phyloP scores from a whole-genome alignment of 2,888 invertebrate genomes.

The Meliscaeva auricollis region DNA sequence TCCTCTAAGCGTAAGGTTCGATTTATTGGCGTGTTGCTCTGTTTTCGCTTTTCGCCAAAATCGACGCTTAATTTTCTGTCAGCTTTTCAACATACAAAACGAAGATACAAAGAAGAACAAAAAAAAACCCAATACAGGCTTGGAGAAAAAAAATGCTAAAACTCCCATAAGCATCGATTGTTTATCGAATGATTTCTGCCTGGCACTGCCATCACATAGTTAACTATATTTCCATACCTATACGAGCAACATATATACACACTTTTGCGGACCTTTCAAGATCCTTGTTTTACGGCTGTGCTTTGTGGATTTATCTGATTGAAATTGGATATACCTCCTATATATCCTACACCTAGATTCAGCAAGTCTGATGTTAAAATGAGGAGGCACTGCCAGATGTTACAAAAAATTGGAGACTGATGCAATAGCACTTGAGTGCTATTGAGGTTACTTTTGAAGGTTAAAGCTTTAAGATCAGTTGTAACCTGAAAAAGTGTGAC shows the following conservation, averaged over 20 bases:
- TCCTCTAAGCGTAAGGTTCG: conserved; percentile 36
- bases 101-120: conserved; percentile 23
- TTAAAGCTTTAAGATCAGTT: too few relatives aligned
- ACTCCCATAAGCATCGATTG: conserved; percentile 69
- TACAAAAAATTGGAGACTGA: not conserved
- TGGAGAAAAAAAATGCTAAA: conserved; percentile 23
- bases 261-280: conserved; percentile 9
- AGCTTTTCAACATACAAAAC: conserved; percentile 70
- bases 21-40: conserved; percentile 70
- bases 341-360: not conserved
- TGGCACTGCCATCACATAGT: conserved; percentile 36
- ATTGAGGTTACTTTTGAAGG: too few relatives aligned
- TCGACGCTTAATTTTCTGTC: conserved; percentile 75
- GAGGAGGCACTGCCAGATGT: not conserved
- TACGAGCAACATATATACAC: not conserved
- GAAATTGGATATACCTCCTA: conserved; percentile 52
- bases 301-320: conserved; percentile 63
- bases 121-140: conserved; percentile 7
- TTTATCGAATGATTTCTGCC: conserved; percentile 68
- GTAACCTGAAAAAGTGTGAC: too few relatives aligned
- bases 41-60: conserved; percentile 68
- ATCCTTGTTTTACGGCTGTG: conserved; percentile 29
- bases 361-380: conserved; percentile 35
- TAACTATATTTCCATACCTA: conserved; percentile 9
- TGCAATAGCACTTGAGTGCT: too few relatives aligned